Evolutionary conservation across 1,140 invertebrate species (phyloP).

Genomic region (Drosophila erecta): DNA sequence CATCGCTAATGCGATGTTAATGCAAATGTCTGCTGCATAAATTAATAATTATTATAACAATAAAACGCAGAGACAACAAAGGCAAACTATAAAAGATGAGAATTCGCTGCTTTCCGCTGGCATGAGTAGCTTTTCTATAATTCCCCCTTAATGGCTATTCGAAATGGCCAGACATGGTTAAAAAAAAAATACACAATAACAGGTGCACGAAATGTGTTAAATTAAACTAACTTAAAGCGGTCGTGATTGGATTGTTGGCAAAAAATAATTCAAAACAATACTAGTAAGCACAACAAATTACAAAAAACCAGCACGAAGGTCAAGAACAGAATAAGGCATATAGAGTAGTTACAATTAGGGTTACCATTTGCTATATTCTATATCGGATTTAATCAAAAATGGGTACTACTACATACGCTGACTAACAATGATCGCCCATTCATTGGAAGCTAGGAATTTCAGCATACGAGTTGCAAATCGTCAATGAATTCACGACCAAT

Average conservation of each 20-base stretch:
- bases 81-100: constrained; percentile 32
- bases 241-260: constrained; percentile 4
- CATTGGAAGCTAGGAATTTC: constrained; percentile 6
- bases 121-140: constrained; percentile 33
- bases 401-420: not conserved
- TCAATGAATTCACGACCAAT: constrained; percentile 26
- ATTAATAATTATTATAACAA: constrained; percentile 77
- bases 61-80: constrained; percentile 34
- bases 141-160: constrained; percentile 48
- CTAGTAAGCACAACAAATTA: no score
- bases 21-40: constrained; percentile 79
- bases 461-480: constrained; percentile 3
- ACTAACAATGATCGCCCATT: constrained; percentile 18
- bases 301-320: not conserved
- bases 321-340: no score
- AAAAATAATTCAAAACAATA: not conserved
- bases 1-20: constrained; percentile 72
- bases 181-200: not conserved
- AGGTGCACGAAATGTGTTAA: constrained; percentile 26
- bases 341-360: no score
- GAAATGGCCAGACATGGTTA: constrained; percentile 4
- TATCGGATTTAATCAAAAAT: not conserved
- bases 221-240: not conserved
- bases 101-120: not conserved
- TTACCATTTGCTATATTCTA: no score